Evolutionary conservation across 2,797 vertebrate species (phyloP), one percentile per base, ranked within the genome.

Genomic region (Scolopax rusticola): DNA sequence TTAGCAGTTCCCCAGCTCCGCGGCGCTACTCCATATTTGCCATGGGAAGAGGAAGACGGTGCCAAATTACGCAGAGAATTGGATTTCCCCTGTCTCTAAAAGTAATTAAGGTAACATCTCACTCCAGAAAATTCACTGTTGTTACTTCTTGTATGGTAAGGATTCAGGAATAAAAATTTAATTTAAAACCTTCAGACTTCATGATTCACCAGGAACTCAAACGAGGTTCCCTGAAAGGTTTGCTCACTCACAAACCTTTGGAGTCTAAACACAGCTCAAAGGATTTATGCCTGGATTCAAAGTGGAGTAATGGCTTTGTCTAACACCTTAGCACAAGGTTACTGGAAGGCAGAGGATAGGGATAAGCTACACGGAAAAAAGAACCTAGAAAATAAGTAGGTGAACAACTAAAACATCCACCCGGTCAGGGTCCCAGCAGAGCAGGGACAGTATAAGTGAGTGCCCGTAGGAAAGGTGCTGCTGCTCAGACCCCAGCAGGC

Each of bases 101-200:
- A 85, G 63, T 12, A 87, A 95, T 91, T 65, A 81, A 78, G 21
- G 1, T 30, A 33, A 32, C 19, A 3, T 90, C 65, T 86, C 15
- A 75, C 57, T 48, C 4, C 5, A 67, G 57, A 54, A 87, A 82
- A 61, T 14, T 68, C 2, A 0, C 30, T n/a, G 17, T 25, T 54
- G 68, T 43, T 54, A 8, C n/a, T n/a, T 64, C 56, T 65, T 21
- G 11, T 24, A 21, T 12, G 0, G 0, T 11, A 28, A 25, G 53
- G 53, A 17, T 2, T 3, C 45, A 92, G 32, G 74, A 21, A 19
- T 75, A 73, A 74, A 38, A 61, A 25, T 61, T 33, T 11, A 13
- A 80, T 27, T 57, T 32, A 38, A 69, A 88, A 8, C 41, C 18
- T 53, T 54, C 8, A 43, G 76, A 12, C 17, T 38, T 80, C 9